Percentiles rank a stretch among this genome's conserved stretches.
Evolutionary conservation across 1,140 invertebrate genomes (phyloP).

Genomic region (Eupristina koningsbergeri): DNA sequence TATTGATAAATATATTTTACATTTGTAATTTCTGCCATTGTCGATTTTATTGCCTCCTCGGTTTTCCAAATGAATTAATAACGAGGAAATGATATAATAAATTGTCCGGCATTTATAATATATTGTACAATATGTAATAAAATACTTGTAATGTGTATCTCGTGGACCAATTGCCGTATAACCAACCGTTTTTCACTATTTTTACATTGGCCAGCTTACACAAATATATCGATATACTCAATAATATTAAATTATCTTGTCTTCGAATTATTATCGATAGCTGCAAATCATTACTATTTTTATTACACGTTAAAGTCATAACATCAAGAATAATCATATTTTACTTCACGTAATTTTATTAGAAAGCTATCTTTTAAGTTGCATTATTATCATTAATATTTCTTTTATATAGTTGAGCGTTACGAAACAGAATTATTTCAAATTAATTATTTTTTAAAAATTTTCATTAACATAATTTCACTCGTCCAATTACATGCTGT

Average conservation of each 20-base stretch:
- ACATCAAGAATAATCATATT: not conserved
- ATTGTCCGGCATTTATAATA: not conserved
- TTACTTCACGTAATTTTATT: conserved; percentile 18
- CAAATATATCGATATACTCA: not conserved
- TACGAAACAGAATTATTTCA: not conserved
- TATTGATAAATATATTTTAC: not conserved
- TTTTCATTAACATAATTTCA: not conserved
- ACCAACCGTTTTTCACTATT: not conserved
- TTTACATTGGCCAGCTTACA: not conserved
- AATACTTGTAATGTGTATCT: not conserved
- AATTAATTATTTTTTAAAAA: not conserved
- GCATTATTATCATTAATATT: conserved; percentile 15
- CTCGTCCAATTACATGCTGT: not conserved
- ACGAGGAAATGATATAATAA: not conserved
- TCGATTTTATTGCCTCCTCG: not conserved
- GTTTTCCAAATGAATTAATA: not conserved
- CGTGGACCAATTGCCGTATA: not conserved
- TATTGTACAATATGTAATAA: not conserved
- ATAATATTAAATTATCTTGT: conserved; percentile 8
- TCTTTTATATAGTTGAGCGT: not conserved
- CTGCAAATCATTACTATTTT: not conserved
- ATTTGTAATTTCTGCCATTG: not conserved
- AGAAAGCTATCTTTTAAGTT: conserved; percentile 11
- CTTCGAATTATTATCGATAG: not conserved
- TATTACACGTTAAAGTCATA: not conserved